Evolutionary conservation across 2,113 vertebrate genomes (phyloP).

Genomic region (Corydoras sp.): DNA sequence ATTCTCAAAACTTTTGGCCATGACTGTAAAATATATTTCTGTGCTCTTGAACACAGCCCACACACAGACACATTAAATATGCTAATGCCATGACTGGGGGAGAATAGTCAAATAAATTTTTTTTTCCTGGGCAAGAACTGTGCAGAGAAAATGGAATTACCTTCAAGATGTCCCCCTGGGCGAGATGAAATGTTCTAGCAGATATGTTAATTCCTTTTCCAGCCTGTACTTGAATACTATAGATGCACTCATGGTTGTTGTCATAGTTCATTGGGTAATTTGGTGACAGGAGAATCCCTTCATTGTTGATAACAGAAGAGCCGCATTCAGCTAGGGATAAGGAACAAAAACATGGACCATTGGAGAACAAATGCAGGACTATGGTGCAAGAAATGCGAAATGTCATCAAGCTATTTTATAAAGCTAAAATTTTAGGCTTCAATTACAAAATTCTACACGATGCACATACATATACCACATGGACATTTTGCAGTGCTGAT

Average conservation of each 20-base stretch:
- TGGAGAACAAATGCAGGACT: conserved; percentile 27
- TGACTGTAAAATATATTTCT: conserved; percentile 26
- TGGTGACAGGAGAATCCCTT: conserved; percentile 70
- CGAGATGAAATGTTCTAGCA: conserved; percentile 87
- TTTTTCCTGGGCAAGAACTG: conserved; percentile 25
- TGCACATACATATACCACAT: conserved; percentile 30
- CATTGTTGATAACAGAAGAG: conserved; percentile 66
- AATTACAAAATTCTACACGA: conserved; percentile 23
- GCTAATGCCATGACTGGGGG: conserved; percentile 15
- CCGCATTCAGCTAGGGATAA: conserved; percentile 68
- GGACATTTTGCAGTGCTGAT: conserved; percentile 32
- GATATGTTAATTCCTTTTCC: conserved; percentile 97
- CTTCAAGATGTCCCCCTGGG: conserved; percentile 94
- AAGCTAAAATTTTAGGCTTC: conserved; percentile 19
- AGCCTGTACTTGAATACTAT: conserved; percentile 95
- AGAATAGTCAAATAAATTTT: conserved; percentile 25
- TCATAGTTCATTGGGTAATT: conserved; percentile 76
- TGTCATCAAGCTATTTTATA: conserved; percentile 31
- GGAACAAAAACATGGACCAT: conserved; percentile 34
- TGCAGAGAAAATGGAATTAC: conserved; percentile 57
- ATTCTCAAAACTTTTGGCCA: too few relatives aligned
- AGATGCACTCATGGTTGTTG: conserved; percentile 89
- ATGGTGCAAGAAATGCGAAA: conserved; percentile 29
- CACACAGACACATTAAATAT: conserved; percentile 11
- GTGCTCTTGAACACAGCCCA: conserved; percentile 18